phyloP scores from a whole-genome alignment of 92 coral and sea anemone species.

The Epizoanthus rinbou region DNA sequence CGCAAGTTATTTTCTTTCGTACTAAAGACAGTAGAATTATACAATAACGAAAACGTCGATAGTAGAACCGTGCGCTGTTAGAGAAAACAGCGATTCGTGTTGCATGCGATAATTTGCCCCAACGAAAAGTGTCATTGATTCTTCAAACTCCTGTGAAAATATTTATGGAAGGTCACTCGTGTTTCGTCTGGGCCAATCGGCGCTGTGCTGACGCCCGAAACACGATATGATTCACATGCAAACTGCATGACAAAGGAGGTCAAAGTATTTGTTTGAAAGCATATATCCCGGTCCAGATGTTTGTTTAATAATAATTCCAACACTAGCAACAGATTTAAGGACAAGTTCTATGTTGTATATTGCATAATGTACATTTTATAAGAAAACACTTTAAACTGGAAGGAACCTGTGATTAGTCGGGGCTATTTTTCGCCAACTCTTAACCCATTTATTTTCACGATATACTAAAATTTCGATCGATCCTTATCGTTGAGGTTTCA shows the following conservation, averaged over 20 bases:
- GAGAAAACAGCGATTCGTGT: not conserved
- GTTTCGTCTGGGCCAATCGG: too few species aligned
- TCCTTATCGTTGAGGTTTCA: not conserved
- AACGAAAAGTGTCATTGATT: not conserved
- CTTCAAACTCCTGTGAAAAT: not conserved
- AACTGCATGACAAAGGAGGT: not conserved
- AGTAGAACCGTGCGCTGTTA: not conserved
- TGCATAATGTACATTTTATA: not conserved
- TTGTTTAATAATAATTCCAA: too few species aligned
- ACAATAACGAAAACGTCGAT: not conserved
- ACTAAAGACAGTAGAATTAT: not conserved
- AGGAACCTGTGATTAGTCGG: not conserved
- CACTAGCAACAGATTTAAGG: too few species aligned
- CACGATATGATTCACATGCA: not conserved
- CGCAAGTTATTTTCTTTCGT: not conserved
- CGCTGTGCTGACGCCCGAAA: too few species aligned
- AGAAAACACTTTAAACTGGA: not conserved
- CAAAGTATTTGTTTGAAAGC: too few species aligned
- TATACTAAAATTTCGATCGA: not conserved
- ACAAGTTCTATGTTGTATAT: not conserved
- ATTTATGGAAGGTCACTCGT: not conserved
- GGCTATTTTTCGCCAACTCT: not conserved
- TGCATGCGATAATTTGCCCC: not conserved
- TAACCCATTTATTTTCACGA: not conserved
- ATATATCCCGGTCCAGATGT: too few species aligned